Percentiles rank a stretch among this genome's conserved stretches.
phyloP scores from a whole-genome alignment of 2,113 vertebrate species.

The Eudyptes chrysolophus region DNA sequence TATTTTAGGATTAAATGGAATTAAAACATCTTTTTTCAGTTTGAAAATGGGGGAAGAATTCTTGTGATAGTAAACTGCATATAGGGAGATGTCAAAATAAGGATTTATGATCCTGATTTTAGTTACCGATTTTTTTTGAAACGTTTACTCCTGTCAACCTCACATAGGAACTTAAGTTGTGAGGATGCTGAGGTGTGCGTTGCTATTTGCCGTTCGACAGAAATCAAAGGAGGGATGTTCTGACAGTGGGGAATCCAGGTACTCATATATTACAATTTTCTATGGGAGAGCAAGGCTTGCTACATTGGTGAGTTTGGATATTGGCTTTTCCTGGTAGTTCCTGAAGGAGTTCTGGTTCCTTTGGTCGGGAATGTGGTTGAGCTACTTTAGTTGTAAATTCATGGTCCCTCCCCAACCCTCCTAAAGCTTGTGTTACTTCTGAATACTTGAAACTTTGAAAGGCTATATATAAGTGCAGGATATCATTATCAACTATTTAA shows the following conservation, averaged over 20 bases:
- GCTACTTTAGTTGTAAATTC: background rate
- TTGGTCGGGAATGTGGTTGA: background rate
- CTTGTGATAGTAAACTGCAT: background rate
- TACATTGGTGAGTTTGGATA: background rate
- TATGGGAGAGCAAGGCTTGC: background rate
- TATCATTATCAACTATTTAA: background rate
- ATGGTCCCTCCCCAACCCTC: background rate
- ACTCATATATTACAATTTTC: background rate
- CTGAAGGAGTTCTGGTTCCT: background rate
- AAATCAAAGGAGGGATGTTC: background rate
- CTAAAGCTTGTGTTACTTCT: background rate
- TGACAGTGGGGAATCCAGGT: background rate
- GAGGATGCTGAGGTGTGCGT: background rate
- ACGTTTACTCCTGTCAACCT: background rate
- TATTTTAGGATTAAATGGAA: background rate
- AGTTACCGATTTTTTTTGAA: background rate
- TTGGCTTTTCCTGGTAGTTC: background rate
- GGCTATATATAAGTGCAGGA: background rate
- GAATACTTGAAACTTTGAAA: background rate
- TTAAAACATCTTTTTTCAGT: background rate
- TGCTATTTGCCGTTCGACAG: accelerated
- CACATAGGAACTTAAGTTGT: background rate
- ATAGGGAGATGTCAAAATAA: background rate
- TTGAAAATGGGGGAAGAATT: background rate
- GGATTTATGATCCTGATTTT: background rate